Evolutionary conservation across 2,797 vertebrate genomes (phyloP).

Genomic region (Lepidocolaptes lacrymiger): DNA sequence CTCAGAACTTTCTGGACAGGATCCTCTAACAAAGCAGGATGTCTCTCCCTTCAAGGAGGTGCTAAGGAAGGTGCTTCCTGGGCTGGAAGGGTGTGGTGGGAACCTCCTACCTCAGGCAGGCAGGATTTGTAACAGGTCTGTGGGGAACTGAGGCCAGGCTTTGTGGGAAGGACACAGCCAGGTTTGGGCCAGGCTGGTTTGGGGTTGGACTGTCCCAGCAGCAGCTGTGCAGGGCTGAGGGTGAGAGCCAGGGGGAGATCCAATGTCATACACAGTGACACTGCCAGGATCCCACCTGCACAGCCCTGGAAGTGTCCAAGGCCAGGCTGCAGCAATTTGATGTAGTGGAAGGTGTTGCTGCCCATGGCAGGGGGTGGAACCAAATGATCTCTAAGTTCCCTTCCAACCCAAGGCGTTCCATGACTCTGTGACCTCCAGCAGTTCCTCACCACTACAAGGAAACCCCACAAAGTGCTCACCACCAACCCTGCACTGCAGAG

Average conservation of each 20-base stretch:
- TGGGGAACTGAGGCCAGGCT: neutral
- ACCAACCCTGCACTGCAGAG: accelerated
- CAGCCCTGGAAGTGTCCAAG: accelerated
- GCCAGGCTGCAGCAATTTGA: neutral
- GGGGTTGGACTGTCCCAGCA: neutral
- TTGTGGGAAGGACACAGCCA: neutral
- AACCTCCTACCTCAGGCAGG: neutral
- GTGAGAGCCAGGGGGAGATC: neutral
- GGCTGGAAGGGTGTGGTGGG: neutral
- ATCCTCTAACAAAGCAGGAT: neutral
- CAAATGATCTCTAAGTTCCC: accelerated
- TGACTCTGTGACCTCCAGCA: neutral
- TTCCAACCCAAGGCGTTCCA: neutral
- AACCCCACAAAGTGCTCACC: neutral
- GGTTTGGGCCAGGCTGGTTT: neutral
- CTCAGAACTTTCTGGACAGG: accelerated
- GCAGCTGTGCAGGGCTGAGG: neutral
- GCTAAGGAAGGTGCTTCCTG: neutral
- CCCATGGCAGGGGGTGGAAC: neutral
- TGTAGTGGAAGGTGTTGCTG: neutral
- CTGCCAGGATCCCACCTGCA: neutral
- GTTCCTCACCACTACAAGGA: neutral
- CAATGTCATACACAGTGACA: accelerated
- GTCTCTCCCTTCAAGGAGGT: neutral
- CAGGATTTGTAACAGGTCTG: neutral